Conservation (phyloP, 1,140 invertebrate species). For the Microplitis demolitor region DNA sequence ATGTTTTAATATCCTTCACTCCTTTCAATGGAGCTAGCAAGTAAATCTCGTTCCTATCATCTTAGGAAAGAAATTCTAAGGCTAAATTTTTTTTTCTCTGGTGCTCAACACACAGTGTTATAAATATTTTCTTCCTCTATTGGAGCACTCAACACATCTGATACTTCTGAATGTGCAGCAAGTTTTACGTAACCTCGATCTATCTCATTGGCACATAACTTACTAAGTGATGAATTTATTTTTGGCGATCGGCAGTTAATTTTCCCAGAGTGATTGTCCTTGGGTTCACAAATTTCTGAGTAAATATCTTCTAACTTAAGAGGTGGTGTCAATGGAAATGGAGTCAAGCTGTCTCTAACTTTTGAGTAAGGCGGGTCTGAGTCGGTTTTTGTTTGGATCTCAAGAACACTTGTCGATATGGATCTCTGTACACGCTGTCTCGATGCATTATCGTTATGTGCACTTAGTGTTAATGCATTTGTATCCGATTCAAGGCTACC, state of each 20-base stretch:
- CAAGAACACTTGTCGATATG: slow-evolving; percentile 54
- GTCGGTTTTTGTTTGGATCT: slow-evolving; percentile 44
- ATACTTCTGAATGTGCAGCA: slow-evolving; percentile 42
- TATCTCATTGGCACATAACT: slow-evolving; percentile 39
- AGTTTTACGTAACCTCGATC: slow-evolving; percentile 52
- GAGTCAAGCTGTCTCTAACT: slow-evolving; percentile 55
- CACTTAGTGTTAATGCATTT: slow-evolving; percentile 35
- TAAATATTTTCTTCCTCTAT: slow-evolving; percentile 56
- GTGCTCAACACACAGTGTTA: slow-evolving; percentile 53
- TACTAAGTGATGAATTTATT: slow-evolving; percentile 39
- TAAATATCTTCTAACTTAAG: slow-evolving; percentile 53
- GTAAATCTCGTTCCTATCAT: neutral
- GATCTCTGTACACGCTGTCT: slow-evolving; percentile 54
- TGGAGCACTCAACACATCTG: slow-evolving; percentile 37
- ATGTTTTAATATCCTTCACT: slow-evolving; percentile 26
- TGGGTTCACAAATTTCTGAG: slow-evolving; percentile 53
- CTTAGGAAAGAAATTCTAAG: neutral
- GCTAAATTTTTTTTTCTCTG: neutral
- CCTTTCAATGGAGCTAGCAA: neutral
- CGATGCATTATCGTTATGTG: slow-evolving; percentile 23
- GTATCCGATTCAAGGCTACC: slow-evolving; percentile 56
- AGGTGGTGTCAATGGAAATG: slow-evolving; percentile 47
- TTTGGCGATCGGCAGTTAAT: slow-evolving; percentile 27
- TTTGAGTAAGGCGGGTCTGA: slow-evolving; percentile 57
- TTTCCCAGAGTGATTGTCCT: slow-evolving; percentile 18